Percentiles rank a stretch among this genome's conserved stretches.
Conservation (phyloP, 2,888 invertebrate genomes). For the Epirrita christyi region DNA sequence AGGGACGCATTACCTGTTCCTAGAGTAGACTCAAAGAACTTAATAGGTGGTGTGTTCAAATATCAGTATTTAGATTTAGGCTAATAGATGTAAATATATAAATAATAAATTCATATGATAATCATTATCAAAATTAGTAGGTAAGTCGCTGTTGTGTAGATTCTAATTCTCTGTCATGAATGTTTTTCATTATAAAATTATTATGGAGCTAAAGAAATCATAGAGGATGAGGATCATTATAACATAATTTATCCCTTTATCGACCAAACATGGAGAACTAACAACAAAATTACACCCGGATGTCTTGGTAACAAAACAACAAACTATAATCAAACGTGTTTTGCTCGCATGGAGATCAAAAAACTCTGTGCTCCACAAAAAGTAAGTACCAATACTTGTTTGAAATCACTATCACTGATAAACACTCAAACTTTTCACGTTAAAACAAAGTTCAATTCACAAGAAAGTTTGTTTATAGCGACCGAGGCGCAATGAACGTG, state of each 20-base stretch:
- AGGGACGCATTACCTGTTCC: slow-evolving; percentile 74
- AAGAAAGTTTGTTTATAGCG: slow-evolving; percentile 62
- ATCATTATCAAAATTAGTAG: neutral
- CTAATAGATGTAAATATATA: slow-evolving; percentile 1
- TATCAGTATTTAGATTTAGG: neutral
- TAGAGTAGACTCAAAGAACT: slow-evolving; percentile 22
- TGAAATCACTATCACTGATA: slow-evolving; percentile 55
- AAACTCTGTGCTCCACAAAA: slow-evolving; percentile 52
- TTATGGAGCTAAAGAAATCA: slow-evolving; percentile 12
- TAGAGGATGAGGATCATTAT: slow-evolving; percentile 37
- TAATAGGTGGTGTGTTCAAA: slow-evolving; percentile 1
- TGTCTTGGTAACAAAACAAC: slow-evolving; percentile 80
- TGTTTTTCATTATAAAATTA: slow-evolving; percentile 44
- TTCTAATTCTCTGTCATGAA: slow-evolving; percentile 40
- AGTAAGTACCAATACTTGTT: slow-evolving; percentile 59
- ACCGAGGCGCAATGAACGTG: slow-evolving; percentile 55
- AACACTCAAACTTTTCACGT: slow-evolving; percentile 55
- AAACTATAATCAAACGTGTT: slow-evolving; percentile 78
- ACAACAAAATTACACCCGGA: slow-evolving; percentile 68
- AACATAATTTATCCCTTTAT: slow-evolving; percentile 41
- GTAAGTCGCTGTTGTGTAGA: neutral
- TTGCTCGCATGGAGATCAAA: slow-evolving; percentile 67
- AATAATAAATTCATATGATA: neutral
- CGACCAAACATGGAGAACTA: slow-evolving; percentile 48
- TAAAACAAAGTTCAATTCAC: slow-evolving; percentile 65